Evolutionary conservation across 2,797 vertebrate species (phyloP).

Genomic region (Calcarius lapponicus): DNA sequence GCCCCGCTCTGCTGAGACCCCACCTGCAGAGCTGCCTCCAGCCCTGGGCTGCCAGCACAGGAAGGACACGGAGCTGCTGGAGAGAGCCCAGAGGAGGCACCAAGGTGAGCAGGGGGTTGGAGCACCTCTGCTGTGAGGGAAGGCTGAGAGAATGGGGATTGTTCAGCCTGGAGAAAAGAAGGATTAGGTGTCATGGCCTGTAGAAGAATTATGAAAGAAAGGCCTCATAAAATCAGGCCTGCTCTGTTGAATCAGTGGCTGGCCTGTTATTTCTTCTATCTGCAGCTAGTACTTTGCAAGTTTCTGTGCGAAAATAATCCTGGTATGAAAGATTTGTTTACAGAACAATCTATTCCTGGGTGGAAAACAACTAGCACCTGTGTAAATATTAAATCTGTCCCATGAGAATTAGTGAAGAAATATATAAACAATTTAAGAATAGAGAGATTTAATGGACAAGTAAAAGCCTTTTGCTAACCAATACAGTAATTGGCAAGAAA

Average conservation of each 20-base stretch:
- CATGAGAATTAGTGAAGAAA: background rate
- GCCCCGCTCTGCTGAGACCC: background rate
- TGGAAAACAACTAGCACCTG: background rate
- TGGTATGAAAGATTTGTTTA: background rate
- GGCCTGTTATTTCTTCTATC: background rate
- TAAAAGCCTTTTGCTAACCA: background rate
- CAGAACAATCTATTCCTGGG: background rate
- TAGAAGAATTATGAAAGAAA: background rate
- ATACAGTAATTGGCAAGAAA: background rate
- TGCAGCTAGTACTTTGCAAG: background rate
- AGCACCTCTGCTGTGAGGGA: fast-evolving
- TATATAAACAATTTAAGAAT: background rate
- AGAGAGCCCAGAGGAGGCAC: background rate
- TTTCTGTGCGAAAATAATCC: background rate
- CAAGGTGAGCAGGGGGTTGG: background rate
- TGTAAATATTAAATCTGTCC: background rate
- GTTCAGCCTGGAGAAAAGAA: background rate
- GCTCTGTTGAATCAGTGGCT: background rate
- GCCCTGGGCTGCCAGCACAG: background rate
- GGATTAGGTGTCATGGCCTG: background rate
- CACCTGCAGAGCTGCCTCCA: background rate
- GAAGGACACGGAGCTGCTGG: background rate
- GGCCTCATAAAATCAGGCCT: background rate
- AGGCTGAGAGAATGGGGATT: background rate
- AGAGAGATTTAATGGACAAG: background rate